Evolutionary conservation across 2,888 invertebrate genomes (phyloP), one percentile per base, ranked within the genome.

Genomic region (Congeria kusceri): DNA sequence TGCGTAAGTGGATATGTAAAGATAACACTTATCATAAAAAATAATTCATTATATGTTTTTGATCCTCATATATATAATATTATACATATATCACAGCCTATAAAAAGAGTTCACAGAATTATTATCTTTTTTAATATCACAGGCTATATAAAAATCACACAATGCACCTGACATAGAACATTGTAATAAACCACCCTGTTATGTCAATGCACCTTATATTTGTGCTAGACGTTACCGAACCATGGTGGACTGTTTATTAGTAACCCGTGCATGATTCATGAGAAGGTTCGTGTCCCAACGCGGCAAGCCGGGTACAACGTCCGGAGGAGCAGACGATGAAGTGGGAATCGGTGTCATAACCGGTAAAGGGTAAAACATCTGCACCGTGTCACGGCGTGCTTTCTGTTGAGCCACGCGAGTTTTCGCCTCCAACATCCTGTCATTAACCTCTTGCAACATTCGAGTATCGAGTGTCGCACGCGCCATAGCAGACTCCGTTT

Each of bases 381-480:
- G 87, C 9, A 89, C 88, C 7, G 84, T 86, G 39, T 87, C 88
- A 49, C 84, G 77, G 64, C 86, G 74, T n/a, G 88, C 88, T 67
- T 90, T 91, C 76, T 86, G 87, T 59, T 92, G 89, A 15, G 89
- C 90, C 20, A 92, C 92, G 7, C 92, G 87, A 23, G 85, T 73
- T 47, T 87, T 86, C 0, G 92, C 91, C 65, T 89, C 88, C 57
- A 91, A 85, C 67, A 92, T 80, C 13, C 91, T 79, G 20, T 92
- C 92, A 70, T 91, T 92, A 20, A 91, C 90, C 69, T 92, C 92
- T 65, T 90, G 88, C 44, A 92, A 84, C 85, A 92, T 89, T 58
- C 88, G 85, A 0, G 91, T 89, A 74, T 92, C 91, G 0, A 93
- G 80, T 0, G 90, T 89, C 18, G 90, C 90, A 5, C 89, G 86